Percentiles rank a stretch among this genome's conserved stretches.
Conservation (phyloP, 2,113 vertebrate species). For the Hippocampus abdominalis region DNA sequence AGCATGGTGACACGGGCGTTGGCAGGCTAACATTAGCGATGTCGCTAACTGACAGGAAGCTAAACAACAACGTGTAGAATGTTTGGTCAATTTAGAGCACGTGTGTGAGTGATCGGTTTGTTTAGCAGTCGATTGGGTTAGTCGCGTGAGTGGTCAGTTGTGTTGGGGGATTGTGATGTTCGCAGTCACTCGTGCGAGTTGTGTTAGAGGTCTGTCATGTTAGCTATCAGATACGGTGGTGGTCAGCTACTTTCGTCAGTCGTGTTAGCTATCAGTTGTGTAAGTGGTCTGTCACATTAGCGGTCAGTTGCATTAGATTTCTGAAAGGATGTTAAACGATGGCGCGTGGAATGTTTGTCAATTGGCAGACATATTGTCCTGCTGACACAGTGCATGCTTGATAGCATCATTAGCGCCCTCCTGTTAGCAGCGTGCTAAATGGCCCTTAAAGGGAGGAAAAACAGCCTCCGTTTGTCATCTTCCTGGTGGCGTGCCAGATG, state of each 20-base stretch:
- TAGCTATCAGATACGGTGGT: too few relatives aligned
- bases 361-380: conserved; percentile 25
- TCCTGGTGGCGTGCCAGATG: conserved; percentile 46
- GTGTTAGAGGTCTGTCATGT: too few relatives aligned
- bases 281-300: neutral
- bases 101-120: too few relatives aligned
- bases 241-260: neutral
- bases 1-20: neutral
- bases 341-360: neutral
- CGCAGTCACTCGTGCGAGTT: too few relatives aligned
- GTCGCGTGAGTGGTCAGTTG: too few relatives aligned
- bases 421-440: conserved; percentile 38
- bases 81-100: neutral
- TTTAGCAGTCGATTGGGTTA: too few relatives aligned
- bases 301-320: neutral
- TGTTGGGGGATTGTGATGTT: too few relatives aligned
- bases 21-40: too few relatives aligned
- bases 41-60: neutral
- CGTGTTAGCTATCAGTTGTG: neutral
- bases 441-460: conserved; percentile 24
- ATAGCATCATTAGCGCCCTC: conserved; percentile 41
- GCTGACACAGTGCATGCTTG: conserved; percentile 11
- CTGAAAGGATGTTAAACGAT: neutral
- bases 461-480: conserved; percentile 22
- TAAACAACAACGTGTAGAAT: too few relatives aligned